A percentile compares a stretch with the other conserved stretches of the same genome.
Evolutionary conservation across 2,888 invertebrate genomes (phyloP).

Genomic region (Drosophila picticornis): DNA sequence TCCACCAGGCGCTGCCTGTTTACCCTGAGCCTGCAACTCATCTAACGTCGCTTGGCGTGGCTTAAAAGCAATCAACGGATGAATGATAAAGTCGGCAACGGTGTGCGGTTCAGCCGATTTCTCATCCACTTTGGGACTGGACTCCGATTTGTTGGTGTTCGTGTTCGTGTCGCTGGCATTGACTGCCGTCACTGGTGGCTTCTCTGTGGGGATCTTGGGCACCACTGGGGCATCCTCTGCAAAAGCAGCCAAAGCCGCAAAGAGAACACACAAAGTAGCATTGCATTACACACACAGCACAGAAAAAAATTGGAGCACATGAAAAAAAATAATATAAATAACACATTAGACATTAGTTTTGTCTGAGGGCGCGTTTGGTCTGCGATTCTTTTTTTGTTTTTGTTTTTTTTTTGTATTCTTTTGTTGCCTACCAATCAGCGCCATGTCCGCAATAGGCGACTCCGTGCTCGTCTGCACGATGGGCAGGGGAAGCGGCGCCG

Average conservation of each 20-base stretch:
- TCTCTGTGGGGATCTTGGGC: constrained; percentile 65
- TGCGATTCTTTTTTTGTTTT: neutral
- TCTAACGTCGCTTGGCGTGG: constrained; percentile 66
- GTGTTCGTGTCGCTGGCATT: neutral
- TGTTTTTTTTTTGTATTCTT: neutral
- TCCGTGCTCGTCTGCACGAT: constrained; percentile 73
- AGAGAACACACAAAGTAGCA: constrained; percentile 30
- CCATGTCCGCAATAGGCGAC: constrained; percentile 79
- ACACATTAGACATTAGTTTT: constrained; percentile 44
- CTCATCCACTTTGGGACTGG: constrained; percentile 16
- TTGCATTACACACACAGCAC: constrained; percentile 43
- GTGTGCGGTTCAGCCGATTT: constrained; percentile 69
- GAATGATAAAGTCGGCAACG: constrained; percentile 81
- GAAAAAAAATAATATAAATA: constrained; percentile 42
- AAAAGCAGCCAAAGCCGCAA: constrained; percentile 4
- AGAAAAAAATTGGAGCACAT: constrained; percentile 65
- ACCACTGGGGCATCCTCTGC: constrained; percentile 53
- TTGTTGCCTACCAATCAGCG: constrained; percentile 75
- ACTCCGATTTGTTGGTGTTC: constrained; percentile 5
- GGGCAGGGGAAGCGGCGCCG: constrained; percentile 9
- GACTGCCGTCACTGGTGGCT: constrained; percentile 41
- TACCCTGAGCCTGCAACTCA: constrained; percentile 62
- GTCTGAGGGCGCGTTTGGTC: neutral
- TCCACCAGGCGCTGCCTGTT: constrained; percentile 43
- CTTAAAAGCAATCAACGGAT: constrained; percentile 81